phyloP scores from a whole-genome alignment of 2,888 invertebrate species.

The Philaethria dido region DNA sequence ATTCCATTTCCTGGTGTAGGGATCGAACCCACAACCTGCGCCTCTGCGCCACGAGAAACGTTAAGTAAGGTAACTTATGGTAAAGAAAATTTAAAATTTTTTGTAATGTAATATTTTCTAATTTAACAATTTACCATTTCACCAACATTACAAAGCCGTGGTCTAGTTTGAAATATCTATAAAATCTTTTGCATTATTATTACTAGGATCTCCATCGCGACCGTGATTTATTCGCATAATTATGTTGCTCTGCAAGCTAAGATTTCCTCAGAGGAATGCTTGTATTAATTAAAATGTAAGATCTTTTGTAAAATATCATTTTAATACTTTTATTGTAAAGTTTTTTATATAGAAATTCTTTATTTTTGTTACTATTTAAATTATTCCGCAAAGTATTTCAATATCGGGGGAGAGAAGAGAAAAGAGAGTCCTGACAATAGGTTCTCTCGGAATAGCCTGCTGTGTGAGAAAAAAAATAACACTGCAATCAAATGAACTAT shows the following conservation, averaged over 20 bases:
- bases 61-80: no score
- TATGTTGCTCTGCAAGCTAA: conserved; percentile 12
- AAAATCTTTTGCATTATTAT: conserved; percentile 7
- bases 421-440: no score
- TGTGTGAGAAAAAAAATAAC: no score
- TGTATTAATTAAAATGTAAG: conserved; percentile 23
- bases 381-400: not conserved
- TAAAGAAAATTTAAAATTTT: no score
- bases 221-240: conserved; percentile 27
- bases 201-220: conserved; percentile 10
- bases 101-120: no score
- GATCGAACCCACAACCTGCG: no score
- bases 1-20: no score
- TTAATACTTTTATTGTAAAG: not conserved
- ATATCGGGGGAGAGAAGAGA: no score
- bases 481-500: no score
- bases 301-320: conserved; percentile 18
- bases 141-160: not conserved
- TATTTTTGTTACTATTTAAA: not conserved
- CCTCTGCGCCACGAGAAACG: no score
- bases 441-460: no score
- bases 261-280: conserved; percentile 25
- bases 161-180: conserved; percentile 5
- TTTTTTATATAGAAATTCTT: not conserved
- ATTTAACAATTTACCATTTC: not conserved